These are phyloP conservation scores for Neodon shergylaensis DNA, from an alignment of 2,113 vertebrate species.

Conservation along the genomic window DNA sequence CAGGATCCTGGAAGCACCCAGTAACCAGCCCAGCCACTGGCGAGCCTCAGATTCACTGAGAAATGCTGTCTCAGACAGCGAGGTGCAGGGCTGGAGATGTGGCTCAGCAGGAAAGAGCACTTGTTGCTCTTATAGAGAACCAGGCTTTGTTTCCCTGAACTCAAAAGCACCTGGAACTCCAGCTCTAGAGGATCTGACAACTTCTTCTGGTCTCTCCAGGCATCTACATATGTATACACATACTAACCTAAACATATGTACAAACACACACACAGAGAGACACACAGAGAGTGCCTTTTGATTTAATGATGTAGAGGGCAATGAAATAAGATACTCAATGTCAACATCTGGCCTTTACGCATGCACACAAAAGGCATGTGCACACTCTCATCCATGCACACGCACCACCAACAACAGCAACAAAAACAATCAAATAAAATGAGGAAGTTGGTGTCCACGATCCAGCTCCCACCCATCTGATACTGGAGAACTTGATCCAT, in stretches of 20 bases:
- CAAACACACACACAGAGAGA: no score
- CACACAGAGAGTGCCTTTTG: neutral
- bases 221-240: neutral
- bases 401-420: neutral
- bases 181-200: no score
- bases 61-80: neutral
- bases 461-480: neutral
- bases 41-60: neutral
- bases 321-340: neutral
- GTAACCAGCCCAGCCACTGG: neutral
- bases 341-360: neutral
- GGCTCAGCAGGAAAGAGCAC: neutral
- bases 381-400: neutral
- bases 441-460: neutral
- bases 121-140: neutral
- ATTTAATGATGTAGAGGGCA: neutral
- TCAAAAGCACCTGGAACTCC: neutral
- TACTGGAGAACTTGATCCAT: neutral
- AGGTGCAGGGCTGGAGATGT: no score
- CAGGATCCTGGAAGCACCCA: neutral
- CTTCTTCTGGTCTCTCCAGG: neutral
- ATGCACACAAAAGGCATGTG: neutral
- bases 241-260: neutral
- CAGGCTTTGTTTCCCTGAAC: neutral
- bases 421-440: neutral